Evolutionary conservation across 2,888 invertebrate genomes (phyloP), one percentile per base, ranked within the genome.

Genomic region (Zeuzera pyrina): DNA sequence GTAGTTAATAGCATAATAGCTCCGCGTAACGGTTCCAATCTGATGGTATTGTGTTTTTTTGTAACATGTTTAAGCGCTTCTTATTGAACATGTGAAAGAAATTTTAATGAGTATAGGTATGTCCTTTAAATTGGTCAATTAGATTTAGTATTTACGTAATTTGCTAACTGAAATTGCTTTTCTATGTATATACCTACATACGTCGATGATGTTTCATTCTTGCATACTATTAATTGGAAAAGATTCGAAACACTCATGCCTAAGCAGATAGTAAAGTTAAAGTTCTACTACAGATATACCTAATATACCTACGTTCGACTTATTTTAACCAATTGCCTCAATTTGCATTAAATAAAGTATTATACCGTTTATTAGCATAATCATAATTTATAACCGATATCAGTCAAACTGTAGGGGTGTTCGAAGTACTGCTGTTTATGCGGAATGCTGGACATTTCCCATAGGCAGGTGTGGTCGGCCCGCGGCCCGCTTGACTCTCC

Each of bases 1-100:
- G 74, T 69, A 52, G 63, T 73, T 78, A 77, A 57, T 64, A 57
- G 57, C 58, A 65, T 76, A 76, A 73, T 74, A 57, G 67, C 60
- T 54, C 42, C 36, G 38, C 42, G 66, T 74, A 76, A 77, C 76
- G 77, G 77, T 70, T 59, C 59, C 66, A 58, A 69, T 74, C 63
- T 59, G 63, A 65, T 55, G 50, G 57, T 49, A 65, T 73, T 71
- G 70, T 71, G 56, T 76, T 70, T 65, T 67, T 62, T 57, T 52
- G 39, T 38, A 43, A 41, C 45, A 25, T 12, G 45, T 46, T 56
- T 59, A 51, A 57, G 50, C 51, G 50, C 42, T 52, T 57, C 45
- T 57, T 63, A 60, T 52, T 51, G 56, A 49, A 54, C 50, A 49
- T 50, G 52, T 49, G 52, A 61, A 70, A 64, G 61, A 62, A 57